These are phyloP conservation scores for Orthosia cruda DNA, from an alignment of 2,888 invertebrate genomes.

Conservation along the genomic window DNA sequence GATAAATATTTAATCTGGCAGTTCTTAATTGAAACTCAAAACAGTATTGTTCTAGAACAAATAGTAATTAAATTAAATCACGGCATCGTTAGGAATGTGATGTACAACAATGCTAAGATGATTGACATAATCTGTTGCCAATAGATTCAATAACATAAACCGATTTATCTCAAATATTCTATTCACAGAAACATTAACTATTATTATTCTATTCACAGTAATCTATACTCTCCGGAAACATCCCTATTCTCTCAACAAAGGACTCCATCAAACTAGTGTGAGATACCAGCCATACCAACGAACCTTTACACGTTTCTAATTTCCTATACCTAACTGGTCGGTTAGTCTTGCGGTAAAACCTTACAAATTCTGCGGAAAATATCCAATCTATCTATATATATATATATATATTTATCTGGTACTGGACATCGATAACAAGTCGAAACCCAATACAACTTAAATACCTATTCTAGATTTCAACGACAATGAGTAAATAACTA, in stretches of 20 bases:
- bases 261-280: slow-evolving; percentile 7
- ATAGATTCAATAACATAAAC: neutral
- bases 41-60: neutral
- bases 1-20: slow-evolving; percentile 5
- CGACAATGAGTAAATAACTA: too few relatives aligned
- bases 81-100: neutral
- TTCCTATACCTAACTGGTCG: slow-evolving; percentile 9
- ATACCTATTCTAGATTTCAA: too few relatives aligned
- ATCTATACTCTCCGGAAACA: too few relatives aligned
- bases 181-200: too few relatives aligned
- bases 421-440: too few relatives aligned
- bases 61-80: neutral
- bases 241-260: neutral
- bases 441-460: too few relatives aligned
- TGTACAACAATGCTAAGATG: too few relatives aligned
- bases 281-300: slow-evolving; percentile 15
- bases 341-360: slow-evolving; percentile 19
- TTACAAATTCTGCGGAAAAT: slow-evolving; percentile 27
- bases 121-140: neutral
- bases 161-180: too few relatives aligned
- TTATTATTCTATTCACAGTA: too few relatives aligned
- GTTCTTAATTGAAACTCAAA: neutral
- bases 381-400: too few relatives aligned
- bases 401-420: too few relatives aligned
- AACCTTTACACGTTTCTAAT: neutral